A percentile compares a stretch with the other conserved stretches of the same genome.
These are phyloP conservation scores for Liodrosophila aerea DNA, from an alignment of 2,888 invertebrate species.

Conservation along the genomic window DNA sequence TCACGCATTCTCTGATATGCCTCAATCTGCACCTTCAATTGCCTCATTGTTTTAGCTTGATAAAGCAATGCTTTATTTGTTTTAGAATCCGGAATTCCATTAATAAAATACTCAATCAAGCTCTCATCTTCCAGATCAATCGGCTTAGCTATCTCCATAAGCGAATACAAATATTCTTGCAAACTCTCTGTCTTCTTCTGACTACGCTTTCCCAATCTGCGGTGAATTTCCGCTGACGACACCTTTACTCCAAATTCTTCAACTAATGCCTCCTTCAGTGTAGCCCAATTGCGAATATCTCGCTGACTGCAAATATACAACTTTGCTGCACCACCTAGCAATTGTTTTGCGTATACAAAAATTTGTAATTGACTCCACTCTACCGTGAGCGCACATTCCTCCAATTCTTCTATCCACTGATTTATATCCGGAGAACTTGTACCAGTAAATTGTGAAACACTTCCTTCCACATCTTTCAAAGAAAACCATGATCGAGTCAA, in stretches of 20 bases:
- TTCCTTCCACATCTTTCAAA: conserved; percentile 25
- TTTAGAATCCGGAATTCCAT: conserved; percentile 2
- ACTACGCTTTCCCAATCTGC: neutral
- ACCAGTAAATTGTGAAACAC: conserved; percentile 21
- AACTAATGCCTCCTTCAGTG: conserved; percentile 4
- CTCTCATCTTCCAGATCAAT: conserved; percentile 4
- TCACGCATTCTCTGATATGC: neutral
- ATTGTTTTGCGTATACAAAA: conserved; percentile 21
- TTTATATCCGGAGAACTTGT: conserved; percentile 12
- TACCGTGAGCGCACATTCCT: conserved; percentile 26
- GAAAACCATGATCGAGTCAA: conserved; percentile 17
- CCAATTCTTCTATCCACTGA: conserved; percentile 17
- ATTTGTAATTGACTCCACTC: conserved; percentile 24
- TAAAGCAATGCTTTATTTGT: conserved; percentile 3
- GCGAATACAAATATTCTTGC: conserved; percentile 16
- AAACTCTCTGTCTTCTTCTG: conserved; percentile 10
- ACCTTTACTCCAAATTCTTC: conserved; percentile 8
- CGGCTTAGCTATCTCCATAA: conserved; percentile 18
- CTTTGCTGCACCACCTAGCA: conserved; percentile 1
- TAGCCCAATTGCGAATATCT: conserved; percentile 1
- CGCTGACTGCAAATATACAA: neutral
- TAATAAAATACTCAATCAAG: conserved; percentile 6
- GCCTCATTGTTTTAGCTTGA: conserved; percentile 5
- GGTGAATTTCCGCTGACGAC: conserved; percentile 13
- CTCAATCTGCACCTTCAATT: conserved; percentile 7